Percentiles rank a stretch among this genome's conserved stretches.
These are phyloP conservation scores for Zaprionus vittiger DNA, from an alignment of 1,140 invertebrate genomes.

Conservation along the genomic window DNA sequence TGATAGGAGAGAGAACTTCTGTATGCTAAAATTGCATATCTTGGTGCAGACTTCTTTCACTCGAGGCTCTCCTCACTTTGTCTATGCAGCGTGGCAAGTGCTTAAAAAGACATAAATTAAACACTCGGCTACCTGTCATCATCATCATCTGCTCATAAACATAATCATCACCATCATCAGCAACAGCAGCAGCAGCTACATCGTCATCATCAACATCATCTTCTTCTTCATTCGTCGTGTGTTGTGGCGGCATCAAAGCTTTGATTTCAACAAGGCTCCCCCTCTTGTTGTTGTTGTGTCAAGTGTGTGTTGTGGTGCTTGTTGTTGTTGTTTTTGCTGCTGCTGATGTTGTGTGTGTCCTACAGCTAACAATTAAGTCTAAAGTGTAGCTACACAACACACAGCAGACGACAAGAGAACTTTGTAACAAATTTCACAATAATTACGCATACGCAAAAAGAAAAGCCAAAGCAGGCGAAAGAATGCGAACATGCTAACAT, in stretches of 20 bases:
- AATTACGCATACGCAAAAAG: slow-evolving; percentile 54
- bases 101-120: slow-evolving; percentile 83
- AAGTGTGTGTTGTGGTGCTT: slow-evolving; percentile 60
- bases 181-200: slow-evolving; percentile 19
- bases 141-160: slow-evolving; percentile 52
- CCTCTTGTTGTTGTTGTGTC: slow-evolving; percentile 37
- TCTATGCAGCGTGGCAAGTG: slow-evolving; percentile 62
- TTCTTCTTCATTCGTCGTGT: slow-evolving; percentile 7
- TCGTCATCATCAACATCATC: slow-evolving; percentile 8
- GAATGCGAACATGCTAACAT: slow-evolving; percentile 32
- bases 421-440: slow-evolving; percentile 61
- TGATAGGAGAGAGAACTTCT: background rate
- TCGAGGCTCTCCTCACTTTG: slow-evolving; percentile 27
- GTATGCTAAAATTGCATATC: slow-evolving; percentile 13
- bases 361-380: slow-evolving; percentile 82
- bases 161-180: slow-evolving; percentile 34
- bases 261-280: slow-evolving; percentile 77
- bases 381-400: slow-evolving; percentile 54
- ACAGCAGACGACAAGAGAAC: slow-evolving; percentile 54
- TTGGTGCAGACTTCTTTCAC: slow-evolving; percentile 19
- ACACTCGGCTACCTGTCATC: slow-evolving; percentile 80
- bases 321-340: slow-evolving; percentile 43
- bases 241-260: slow-evolving; percentile 78
- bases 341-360: slow-evolving; percentile 58
- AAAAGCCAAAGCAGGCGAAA: slow-evolving; percentile 9